Evolutionary conservation across 2,888 invertebrate genomes (phyloP), one percentile per base, ranked within the genome.

Genomic region (Atrina japonica): DNA sequence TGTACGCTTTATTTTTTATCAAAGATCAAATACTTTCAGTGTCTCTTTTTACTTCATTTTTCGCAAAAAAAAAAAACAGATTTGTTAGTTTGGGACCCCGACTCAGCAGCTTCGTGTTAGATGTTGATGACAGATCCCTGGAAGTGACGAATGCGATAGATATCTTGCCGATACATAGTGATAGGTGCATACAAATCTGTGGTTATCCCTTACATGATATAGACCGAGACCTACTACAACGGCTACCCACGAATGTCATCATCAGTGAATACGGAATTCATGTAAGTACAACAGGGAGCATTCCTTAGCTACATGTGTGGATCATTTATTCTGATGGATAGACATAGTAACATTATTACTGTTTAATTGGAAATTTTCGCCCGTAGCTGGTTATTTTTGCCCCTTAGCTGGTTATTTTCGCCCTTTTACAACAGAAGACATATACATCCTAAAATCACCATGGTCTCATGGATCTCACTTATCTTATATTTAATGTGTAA

Each of bases 221-320:
- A 16, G 75, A 77, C 43, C 75, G 77, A 0, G 67, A 76, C 14
- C 63, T 83, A 0, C 64, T 88, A n/a, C 78, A 83, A 29, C 86
- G 86, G 61, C 67, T 93, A 64, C 93, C 93, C n/a, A 91, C 91
- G 21, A 92, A 93, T 80, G 90, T 93, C 49, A 90, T 93, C 73
- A 89, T 93, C 49, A 91, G 92, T 41, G 93, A 93, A 84, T 93
- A 93, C 86, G 93, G 93, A 47, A 93, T 93, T 83, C 92, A 93
- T 91, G 93, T 93, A 83, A 65, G 72, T 47, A 18, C 25, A 18
- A 30, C 18, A 14, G 41, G 3, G n/a, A 55, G n/a, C n/a, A n/a
- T n/a, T n/a, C n/a, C n/a, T n/a, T n/a, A n/a, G n/a, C n/a, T n/a
- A n/a, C n/a, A n/a, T n/a, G n/a, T n/a, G n/a, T n/a, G n/a, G n/a